Evolutionary conservation across 2,888 invertebrate species (phyloP), one percentile per base, ranked within the genome.

Genomic region (Drosophila birchii): DNA sequence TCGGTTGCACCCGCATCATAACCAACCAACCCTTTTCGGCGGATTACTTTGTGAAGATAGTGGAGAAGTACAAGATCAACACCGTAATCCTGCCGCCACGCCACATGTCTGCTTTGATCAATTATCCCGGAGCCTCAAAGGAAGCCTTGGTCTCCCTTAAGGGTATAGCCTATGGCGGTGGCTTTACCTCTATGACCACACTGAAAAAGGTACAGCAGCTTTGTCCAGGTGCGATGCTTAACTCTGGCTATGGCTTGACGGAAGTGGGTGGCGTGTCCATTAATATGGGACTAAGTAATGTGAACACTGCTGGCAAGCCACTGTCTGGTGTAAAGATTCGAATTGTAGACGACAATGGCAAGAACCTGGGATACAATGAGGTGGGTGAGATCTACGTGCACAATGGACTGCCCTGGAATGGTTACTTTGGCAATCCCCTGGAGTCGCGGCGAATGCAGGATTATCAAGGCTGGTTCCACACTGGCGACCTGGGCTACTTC

Each of bases 401-500:
- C 14, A 78, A 69, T 0, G 71, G 61, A 1, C 68, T 61, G 16
- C 68, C 66, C 3, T 91, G 92, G 90, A 69, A 76, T 36, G 92
- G 92, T 0, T 92, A 92, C 38, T 89, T 86, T 23, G 76, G 78
- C 5, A 89, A 91, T 71, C 78, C 81, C 0, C 74, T 73, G 20
- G 90, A 84, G n/a, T 89, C 91, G 0, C 66, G 57, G 5, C 69
- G 70, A 4, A 82, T 80, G 36, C 79, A 86, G 20, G 90, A 90
- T 56, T 49, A 47, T 0, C 81, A 92, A 26, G 88, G 86, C 32
- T 92, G 90, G 90, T 76, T 91, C 34, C 88, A 88, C 12, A 88
- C 90, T 0, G 92, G 92, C 4, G 92, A 92, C 57, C 34, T 92
- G 58, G 92, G 92, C 4, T 86, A 89, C 58, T 90, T 92, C 41